Percentiles rank a stretch among this genome's conserved stretches.
These are phyloP conservation scores for Ovis aries DNA, from an alignment of 2,113 vertebrate genomes.

Conservation along the genomic window ARS-UI_Ramb_v3.0 NC_056057.1:19818501-19819000, in stretches of 20 bases:
- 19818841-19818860: no score
- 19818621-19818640: constrained; percentile 45
- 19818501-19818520: background rate
- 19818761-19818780: constrained; percentile 25
- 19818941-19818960: no score
- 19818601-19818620: constrained; percentile 20
- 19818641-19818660: background rate
- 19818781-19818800: constrained; percentile 39
- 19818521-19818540: background rate
- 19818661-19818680: background rate
- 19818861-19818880: no score
- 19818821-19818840: background rate
- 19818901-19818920: no score
- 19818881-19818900: no score
- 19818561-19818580: background rate
- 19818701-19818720: constrained; percentile 6
- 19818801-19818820: background rate
- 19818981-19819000: no score
- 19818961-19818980: no score
- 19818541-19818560: constrained; percentile 15
- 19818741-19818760: constrained; percentile 47
- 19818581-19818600: constrained; percentile 20
- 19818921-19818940: no score
- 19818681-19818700: constrained; percentile 27
- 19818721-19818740: constrained; percentile 19